Base-by-base conservation (phyloP, 2,888 invertebrate genomes). In the Drosophila birchii region DNA sequence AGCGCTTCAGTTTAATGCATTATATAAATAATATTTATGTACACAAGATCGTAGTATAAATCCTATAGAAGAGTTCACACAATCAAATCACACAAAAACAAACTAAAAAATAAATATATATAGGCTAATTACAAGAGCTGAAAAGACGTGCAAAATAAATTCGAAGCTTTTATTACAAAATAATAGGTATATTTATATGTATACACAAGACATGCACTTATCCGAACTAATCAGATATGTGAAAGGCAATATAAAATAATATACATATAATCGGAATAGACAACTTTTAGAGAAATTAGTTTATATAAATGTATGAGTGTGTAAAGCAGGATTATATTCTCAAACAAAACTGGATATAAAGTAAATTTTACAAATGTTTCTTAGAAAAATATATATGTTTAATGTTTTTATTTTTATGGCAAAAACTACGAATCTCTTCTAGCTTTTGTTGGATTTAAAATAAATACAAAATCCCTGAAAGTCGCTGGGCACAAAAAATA, bases 111-210 rank as follows among this genome's bases (percentile, higher is more conserved):
- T 26, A 18, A 20, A 29, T 18, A 47, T 14, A 36, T 23, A 63
- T 76, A 63, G 62, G 62, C 62, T 75, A 75, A 61, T 49, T 43
- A 54, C 66, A 73, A 39, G 70, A 76, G 76, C 75, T 75, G 69
- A 75, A 75, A 75, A 75, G 75, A 75, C 75, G 76, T 76, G 69
- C 62, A 75, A 72, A 72, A 47, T 62, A 72, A 71, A 67, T 68
- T 61, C 75, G 61, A 75, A 75, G 69, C 76, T 67, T 67, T 67
- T 67, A 67, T 47, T 67, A 67, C 39, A n/a, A 67, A 67, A 44
- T 67, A 70, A 20, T 73, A 72, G 56, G 53, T 72, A 72, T 62
- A 75, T 75, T 59, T 74, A 74, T 57, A 45, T 55, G 36, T 57
- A 75, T 67, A 66, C 59, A 60, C 59, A 60, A 61, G 60, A 55